These are phyloP conservation scores for Drosophila obscura DNA, from an alignment of 1,140 invertebrate species.

Conservation along the genomic window DNA sequence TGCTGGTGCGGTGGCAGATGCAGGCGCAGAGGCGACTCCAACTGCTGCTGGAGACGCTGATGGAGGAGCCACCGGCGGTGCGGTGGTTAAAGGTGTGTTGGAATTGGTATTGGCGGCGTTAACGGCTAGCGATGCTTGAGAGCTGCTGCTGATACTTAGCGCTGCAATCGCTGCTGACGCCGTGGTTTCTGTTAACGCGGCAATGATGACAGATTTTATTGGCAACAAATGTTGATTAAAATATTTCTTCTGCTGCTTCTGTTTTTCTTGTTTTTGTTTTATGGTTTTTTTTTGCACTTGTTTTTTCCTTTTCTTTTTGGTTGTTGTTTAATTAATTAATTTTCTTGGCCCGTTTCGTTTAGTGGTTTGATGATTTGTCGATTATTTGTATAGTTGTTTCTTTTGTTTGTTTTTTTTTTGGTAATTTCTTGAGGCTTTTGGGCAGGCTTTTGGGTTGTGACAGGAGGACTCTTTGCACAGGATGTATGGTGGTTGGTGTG, in stretches of 20 bases:
- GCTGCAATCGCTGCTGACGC: constrained; percentile 82
- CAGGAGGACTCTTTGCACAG: constrained; percentile 58
- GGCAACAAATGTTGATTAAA: constrained; percentile 79
- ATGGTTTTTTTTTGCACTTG: constrained; percentile 24
- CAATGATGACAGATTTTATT: constrained; percentile 83
- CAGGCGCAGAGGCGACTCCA: constrained; percentile 13
- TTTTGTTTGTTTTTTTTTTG: constrained; percentile 45
- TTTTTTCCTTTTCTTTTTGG: constrained; percentile 25
- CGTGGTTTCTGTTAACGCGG: constrained; percentile 82
- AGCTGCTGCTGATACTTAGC: constrained; percentile 82
- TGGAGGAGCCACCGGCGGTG: constrained; percentile 39
- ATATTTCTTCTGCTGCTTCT: constrained; percentile 35
- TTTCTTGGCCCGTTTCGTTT: constrained; percentile 28
- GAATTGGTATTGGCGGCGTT: constrained; percentile 33
- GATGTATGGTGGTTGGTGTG: constrained; percentile 44
- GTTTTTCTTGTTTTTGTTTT: constrained; percentile 17
- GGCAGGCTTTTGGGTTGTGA: constrained; percentile 29
- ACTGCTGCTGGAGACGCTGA: constrained; percentile 20
- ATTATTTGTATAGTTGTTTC: constrained; percentile 19
- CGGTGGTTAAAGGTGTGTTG: constrained; percentile 18
- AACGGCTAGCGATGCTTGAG: constrained; percentile 72
- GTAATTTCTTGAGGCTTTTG: constrained; percentile 63
- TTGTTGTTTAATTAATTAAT: constrained; percentile 15
- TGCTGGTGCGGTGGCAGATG: constrained; percentile 19
- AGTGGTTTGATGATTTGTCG: constrained; percentile 6